phyloP scores from a whole-genome alignment of 2,113 vertebrate species.

The Dryoscopus gambensis region DNA sequence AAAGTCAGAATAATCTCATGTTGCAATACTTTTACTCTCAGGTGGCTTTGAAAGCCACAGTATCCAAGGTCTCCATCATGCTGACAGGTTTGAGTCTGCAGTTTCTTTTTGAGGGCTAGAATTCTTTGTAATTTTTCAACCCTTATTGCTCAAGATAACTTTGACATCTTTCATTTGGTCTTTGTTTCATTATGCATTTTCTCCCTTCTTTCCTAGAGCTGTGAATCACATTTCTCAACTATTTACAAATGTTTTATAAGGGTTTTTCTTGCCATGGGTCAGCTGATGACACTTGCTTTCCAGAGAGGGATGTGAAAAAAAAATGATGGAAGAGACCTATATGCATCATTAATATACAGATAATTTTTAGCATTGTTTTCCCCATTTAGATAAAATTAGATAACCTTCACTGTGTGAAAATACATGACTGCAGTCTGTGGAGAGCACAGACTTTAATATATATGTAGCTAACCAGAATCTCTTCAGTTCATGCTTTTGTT shows the following conservation, averaged over 20 bases:
- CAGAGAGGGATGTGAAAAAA: background rate
- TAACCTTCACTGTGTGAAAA: background rate
- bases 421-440: background rate
- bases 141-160: background rate
- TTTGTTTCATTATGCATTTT: background rate
- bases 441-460: background rate
- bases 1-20: conserved; percentile 29
- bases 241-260: background rate
- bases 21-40: background rate
- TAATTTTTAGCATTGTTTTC: background rate
- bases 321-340: background rate
- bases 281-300: background rate
- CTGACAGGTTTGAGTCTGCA: background rate
- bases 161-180: background rate
- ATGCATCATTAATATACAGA: background rate
- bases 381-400: background rate
- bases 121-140: background rate
- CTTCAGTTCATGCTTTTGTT: background rate
- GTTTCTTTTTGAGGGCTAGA: background rate
- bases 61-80: background rate
- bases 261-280: fast-evolving
- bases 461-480: background rate
- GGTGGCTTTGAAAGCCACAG: background rate
- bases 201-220: background rate
- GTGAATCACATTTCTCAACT: background rate